Base-by-base conservation (phyloP, 2,113 vertebrate species). In the Phrynosoma blainvillii region DNA sequence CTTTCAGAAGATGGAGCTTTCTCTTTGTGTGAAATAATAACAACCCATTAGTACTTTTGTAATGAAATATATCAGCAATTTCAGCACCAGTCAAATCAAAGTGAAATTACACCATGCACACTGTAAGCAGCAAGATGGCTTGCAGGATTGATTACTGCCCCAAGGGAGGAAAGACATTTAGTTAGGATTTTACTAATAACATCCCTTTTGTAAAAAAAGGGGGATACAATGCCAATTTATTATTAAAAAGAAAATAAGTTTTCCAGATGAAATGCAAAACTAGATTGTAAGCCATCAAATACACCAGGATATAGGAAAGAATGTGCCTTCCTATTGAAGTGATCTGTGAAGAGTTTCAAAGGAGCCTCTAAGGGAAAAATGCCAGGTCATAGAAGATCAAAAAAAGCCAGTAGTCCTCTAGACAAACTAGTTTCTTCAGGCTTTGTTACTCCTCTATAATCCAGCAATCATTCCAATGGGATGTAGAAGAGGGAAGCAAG, bases 81-180 rank as follows among this genome's bases (percentile, higher is more conserved):
- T 89, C 89, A 5, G 82, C 84, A 82, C 14, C 82, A 76, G 59
- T 86, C 74, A 93, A 93, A 88, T 88, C 66, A 90, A 94, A 94
- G 84, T 87, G 21, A 92, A 89, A 93, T 92, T 0, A 79, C 36
- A 81, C 85, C 89, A 84, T 85, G 18, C 20, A 86, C 88, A 79
- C 65, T 62, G 36, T 90, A 94, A 93, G 90, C 36, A 91, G 68
- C 8, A 70, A 89, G 13, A 27, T 7, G 0, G 81, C 77, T 68
- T 91, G 73, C 79, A 91, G 23, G 47, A 93, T 21, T 92, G 90
- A 92, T 90, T 92, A 87, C 82, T 47, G 76, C 4, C 84, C 62
- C 85, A 92, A 86, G 13, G 56, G 66, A 62, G 59, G 90, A 91
- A n/a, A 77, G 87, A 18, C 0, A 90, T 75, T 94, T 90, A 78